Conservation (phyloP, 2,888 invertebrate species). For the Trichopoda pennipes region DNA sequence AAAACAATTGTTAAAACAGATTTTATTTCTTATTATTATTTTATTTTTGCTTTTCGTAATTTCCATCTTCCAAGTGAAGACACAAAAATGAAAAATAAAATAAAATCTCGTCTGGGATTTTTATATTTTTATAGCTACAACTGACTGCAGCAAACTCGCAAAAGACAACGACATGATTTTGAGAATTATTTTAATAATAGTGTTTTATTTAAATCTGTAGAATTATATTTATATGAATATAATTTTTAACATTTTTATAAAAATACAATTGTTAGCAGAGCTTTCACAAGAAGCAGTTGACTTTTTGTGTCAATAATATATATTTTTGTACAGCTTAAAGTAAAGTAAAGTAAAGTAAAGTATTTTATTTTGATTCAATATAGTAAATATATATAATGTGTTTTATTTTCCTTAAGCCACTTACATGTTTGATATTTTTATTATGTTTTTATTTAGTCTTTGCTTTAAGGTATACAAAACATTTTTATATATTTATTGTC, state of each 20-base stretch:
- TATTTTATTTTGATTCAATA: neutral
- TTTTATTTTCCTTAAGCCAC: no score
- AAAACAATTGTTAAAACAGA: slow-evolving; percentile 52
- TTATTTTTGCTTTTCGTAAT: neutral
- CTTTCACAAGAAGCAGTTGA: slow-evolving; percentile 40
- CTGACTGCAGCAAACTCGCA: neutral
- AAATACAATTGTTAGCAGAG: slow-evolving; percentile 25
- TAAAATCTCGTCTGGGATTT: slow-evolving; percentile 29
- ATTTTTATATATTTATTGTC: no score
- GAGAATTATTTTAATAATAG: slow-evolving; percentile 29
- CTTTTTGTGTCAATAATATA: slow-evolving; percentile 20
- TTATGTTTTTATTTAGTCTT: no score
- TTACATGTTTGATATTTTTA: no score
- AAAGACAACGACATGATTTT: slow-evolving; percentile 1
- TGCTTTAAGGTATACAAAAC: no score
- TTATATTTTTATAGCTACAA: neutral
- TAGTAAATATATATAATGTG: neutral
- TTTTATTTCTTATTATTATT: slow-evolving; percentile 34
- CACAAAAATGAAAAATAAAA: neutral
- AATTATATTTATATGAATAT: slow-evolving; percentile 15
- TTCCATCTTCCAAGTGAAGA: slow-evolving; percentile 10
- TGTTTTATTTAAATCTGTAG: slow-evolving; percentile 7
- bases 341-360: neutral
- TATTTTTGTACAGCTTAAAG: neutral
- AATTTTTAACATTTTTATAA: slow-evolving; percentile 4